Conservation (phyloP, 2,888 invertebrate genomes). For the Torymus texanus region DNA sequence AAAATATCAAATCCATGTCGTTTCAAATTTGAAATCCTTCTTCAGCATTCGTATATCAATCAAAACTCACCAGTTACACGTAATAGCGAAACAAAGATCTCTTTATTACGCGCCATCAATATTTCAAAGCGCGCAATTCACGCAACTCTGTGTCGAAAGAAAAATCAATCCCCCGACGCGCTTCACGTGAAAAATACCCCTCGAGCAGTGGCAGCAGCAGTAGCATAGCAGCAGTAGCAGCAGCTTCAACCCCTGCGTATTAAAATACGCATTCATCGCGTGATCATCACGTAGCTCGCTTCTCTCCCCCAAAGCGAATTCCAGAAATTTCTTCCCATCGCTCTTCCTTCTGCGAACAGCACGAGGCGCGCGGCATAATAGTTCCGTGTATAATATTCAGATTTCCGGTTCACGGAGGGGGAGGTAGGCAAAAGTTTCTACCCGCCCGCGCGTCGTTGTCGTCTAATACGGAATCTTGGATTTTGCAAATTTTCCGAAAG, state of each 20-base stretch:
- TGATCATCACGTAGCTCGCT: conserved; percentile 12
- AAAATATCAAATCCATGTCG: no score
- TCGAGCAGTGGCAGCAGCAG: no score
- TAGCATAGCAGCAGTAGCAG: not conserved
- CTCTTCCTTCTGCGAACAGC: conserved; percentile 10
- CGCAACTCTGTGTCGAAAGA: not conserved
- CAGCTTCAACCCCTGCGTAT: not conserved
- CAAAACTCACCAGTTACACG: no score
- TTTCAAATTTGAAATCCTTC: no score
- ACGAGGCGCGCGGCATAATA: conserved; percentile 35
- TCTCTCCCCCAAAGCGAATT: conserved; percentile 42
- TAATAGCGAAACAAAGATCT: not conserved
- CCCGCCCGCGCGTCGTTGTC: not conserved
- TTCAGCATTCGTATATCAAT: no score
- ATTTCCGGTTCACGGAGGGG: conserved; percentile 32
- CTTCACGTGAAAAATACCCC: conserved; percentile 9
- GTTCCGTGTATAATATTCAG: conserved; percentile 55
- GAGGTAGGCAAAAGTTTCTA: conserved; percentile 14
- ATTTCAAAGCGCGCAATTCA: not conserved
- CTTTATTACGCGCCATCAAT: not conserved
- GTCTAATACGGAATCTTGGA: conserved; percentile 54
- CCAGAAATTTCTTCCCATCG: conserved; percentile 53
- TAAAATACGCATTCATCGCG: conserved; percentile 15
- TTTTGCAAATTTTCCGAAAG: conserved; percentile 58
- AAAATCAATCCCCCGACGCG: not conserved